A percentile compares a stretch with the other conserved stretches of the same genome.
phyloP scores from a whole-genome alignment of 92 coral and sea anemone species.

The Porites cylindrica region DNA sequence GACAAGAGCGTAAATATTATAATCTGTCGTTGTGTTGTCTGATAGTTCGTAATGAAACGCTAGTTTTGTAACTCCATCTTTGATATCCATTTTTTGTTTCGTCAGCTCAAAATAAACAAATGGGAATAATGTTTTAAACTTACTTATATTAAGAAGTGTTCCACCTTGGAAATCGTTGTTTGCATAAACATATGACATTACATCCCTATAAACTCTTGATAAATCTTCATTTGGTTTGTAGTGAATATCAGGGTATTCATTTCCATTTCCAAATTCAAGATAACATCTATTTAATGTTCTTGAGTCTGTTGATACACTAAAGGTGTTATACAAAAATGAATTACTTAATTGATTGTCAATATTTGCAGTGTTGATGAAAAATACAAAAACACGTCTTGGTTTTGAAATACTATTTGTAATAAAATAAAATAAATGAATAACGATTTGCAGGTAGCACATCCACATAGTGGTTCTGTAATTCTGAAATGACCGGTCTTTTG shows the following conservation, averaged over 20 bases:
- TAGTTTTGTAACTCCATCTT: neutral
- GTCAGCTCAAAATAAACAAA: neutral
- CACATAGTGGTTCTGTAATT: no score
- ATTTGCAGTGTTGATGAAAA: no score
- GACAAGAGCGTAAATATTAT: neutral
- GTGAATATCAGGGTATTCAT: neutral
- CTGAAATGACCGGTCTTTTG: neutral
- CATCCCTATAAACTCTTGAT: neutral
- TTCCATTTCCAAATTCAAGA: neutral
- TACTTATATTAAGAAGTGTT: neutral
- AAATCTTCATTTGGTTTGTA: neutral
- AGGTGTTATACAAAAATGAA: neutral
- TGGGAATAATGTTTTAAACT: neutral
- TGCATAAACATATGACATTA: neutral
- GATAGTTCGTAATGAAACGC: neutral
- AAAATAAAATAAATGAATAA: no score
- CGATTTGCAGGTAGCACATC: no score
- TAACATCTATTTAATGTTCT: neutral
- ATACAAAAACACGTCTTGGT: no score
- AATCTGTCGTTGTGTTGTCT: neutral
- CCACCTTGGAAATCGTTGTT: slow-evolving; percentile 1
- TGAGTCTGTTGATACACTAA: neutral
- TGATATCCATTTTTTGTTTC: neutral
- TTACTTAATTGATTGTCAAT: neutral
- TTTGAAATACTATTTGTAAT: no score